A percentile compares a stretch with the other conserved stretches of the same genome.
phyloP scores from a whole-genome alignment of 2,113 vertebrate species.

The Prunella fulvescens region DNA sequence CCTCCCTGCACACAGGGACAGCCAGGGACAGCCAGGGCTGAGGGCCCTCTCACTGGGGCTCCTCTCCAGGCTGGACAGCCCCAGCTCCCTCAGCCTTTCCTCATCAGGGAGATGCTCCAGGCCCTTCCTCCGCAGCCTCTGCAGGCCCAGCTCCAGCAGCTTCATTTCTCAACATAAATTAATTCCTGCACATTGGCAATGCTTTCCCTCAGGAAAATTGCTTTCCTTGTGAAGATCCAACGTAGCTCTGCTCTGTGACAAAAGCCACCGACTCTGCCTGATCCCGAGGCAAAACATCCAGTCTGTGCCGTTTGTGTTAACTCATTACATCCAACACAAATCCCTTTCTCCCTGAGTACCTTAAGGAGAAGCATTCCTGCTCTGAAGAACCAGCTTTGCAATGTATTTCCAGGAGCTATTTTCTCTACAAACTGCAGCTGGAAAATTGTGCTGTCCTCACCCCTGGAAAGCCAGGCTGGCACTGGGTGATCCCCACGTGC shows the following conservation, averaged over 20 bases:
- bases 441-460: not conserved
- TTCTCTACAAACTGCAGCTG: not conserved
- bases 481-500: accelerated
- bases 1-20: not conserved
- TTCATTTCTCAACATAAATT: not conserved
- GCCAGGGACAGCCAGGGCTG: not conserved
- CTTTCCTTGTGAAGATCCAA: not conserved
- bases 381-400: not conserved
- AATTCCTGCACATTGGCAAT: not conserved
- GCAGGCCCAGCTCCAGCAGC: accelerated
- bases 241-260: not conserved
- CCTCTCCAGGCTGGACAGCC: not conserved
- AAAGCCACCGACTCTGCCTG: not conserved
- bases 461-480: not conserved
- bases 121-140: accelerated
- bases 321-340: not conserved
- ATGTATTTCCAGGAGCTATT: not conserved
- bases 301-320: not conserved
- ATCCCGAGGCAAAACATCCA: not conserved
- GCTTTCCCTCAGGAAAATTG: not conserved
- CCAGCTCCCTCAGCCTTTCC: not conserved
- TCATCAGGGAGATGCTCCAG: not conserved
- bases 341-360: not conserved
- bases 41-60: not conserved
- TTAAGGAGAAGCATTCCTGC: not conserved